Base-by-base conservation (phyloP, 2,113 vertebrate species). In the Polypterus senegalus region DNA sequence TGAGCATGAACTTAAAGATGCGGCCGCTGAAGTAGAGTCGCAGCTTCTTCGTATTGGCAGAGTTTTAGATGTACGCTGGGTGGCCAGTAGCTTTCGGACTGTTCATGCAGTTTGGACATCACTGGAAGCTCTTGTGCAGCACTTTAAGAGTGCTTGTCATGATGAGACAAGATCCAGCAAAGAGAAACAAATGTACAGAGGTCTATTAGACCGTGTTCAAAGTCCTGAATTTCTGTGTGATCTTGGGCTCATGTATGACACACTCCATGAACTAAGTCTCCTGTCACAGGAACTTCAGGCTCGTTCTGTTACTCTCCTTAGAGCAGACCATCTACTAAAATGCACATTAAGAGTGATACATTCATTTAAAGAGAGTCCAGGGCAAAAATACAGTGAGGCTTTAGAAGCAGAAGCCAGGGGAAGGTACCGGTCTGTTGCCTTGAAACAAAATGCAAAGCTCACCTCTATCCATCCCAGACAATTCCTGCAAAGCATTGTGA, bases 331-430 rank as follows among this genome's bases (percentile, higher is more conserved):
- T 53, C 53, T 67, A 55, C 54, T 63, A 11, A 67, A 62, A 48
- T 11, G 46, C 44, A 71, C 49, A 44, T 65, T 59, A 54, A 46
- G 49, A 68, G 64, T 68, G 4, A 47, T 64, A 54, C 43, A n/a
- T 46, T 70, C 67, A 54, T 74, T 73, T 57, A 66, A 70, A 67
- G 60, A 71, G n/a, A 43, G 46, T 7, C 66, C 61, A 64, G 61
- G 57, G 47, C 61, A 64, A 44, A 68, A 69, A 60, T 61, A 48
- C 57, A 57, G 55, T 47, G 64, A 68, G 48, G 57, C 61, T 45
- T n/a, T 65, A 55, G 51, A 10, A 63, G 65, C 65, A 49, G 58
- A 71, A 10, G 59, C 47, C 49, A 54, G 48, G 62, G 65, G 54
- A 58, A 54, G 60, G 58, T 64, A 56, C 63, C 6, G 60, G 61